These are phyloP conservation scores for Fulmarus glacialis DNA, from an alignment of 2,113 vertebrate species.

Conservation along the genomic window DNA sequence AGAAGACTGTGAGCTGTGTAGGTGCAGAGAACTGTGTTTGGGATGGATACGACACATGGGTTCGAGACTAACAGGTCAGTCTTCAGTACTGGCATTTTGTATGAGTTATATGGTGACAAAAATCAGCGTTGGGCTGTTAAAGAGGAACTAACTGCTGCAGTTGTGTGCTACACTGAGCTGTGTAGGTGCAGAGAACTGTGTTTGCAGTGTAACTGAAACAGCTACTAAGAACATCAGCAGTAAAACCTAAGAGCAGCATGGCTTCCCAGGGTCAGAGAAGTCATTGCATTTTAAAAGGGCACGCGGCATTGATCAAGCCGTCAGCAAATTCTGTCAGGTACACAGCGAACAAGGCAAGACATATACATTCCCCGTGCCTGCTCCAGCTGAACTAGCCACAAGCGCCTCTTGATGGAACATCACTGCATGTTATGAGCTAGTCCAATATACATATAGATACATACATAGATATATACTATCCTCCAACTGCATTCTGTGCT, in stretches of 20 bases:
- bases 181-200: background rate
- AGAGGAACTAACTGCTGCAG: background rate
- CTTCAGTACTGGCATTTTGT: background rate
- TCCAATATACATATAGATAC: background rate
- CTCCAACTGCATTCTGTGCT: background rate
- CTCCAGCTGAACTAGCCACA: background rate
- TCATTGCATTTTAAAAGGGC: rapidly evolving
- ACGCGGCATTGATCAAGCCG: background rate
- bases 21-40: background rate
- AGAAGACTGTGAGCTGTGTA: background rate
- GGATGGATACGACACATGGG: background rate
- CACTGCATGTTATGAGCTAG: rapidly evolving
- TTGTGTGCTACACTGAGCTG: no score
- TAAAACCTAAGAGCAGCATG: rapidly evolving
- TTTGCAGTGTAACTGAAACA: background rate
- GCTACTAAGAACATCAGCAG: background rate
- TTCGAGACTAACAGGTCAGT: background rate
- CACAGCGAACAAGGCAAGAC: background rate
- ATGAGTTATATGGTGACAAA: background rate
- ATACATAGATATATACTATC: background rate
- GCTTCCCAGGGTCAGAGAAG: background rate
- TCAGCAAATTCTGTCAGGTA: background rate
- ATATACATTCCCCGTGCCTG: background rate
- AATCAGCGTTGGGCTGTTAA: background rate
- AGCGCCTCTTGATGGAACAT: background rate